These are phyloP conservation scores for Nomada lathburiana DNA, from an alignment of 2,888 invertebrate genomes.

Conservation along the genomic window DNA sequence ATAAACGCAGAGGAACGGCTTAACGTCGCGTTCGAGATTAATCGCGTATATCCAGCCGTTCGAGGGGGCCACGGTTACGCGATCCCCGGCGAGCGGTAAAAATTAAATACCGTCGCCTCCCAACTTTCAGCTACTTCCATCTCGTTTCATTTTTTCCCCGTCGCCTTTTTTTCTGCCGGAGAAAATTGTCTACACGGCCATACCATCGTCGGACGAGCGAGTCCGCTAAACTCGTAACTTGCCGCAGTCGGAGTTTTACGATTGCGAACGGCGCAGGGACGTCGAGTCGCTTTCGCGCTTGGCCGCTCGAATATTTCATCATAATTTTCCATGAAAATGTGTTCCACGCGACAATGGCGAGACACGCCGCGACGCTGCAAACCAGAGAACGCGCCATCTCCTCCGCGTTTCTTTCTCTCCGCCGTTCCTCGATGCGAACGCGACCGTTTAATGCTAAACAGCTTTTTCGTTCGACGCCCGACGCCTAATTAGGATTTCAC, in stretches of 20 bases:
- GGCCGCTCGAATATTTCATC: slow-evolving; percentile 27
- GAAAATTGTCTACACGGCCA: slow-evolving; percentile 22
- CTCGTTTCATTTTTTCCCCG: not conserved
- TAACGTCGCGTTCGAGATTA: slow-evolving; percentile 7
- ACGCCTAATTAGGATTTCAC: slow-evolving; percentile 62
- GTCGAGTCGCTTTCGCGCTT: slow-evolving; percentile 3
- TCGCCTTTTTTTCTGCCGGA: slow-evolving; percentile 4
- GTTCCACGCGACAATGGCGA: not conserved
- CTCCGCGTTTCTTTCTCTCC: not conserved
- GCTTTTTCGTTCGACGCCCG: slow-evolving; percentile 26
- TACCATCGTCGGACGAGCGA: not conserved
- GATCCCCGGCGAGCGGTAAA: not conserved
- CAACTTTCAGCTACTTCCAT: not conserved
- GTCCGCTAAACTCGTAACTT: slow-evolving; percentile 17
- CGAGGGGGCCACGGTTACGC: slow-evolving; percentile 1
- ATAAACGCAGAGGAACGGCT: slow-evolving; percentile 25
- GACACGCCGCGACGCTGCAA: slow-evolving; percentile 5
- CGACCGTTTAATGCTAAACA: slow-evolving; percentile 17
- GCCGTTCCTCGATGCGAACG: not conserved
- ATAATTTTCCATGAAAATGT: slow-evolving; percentile 26
- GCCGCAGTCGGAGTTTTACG: slow-evolving; percentile 1
- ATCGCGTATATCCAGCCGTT: slow-evolving; percentile 9
- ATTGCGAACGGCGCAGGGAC: not conserved
- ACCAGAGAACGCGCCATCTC: not conserved
- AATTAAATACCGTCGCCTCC: slow-evolving; percentile 8